Conservation (phyloP, 2,113 vertebrate species). For the Mormyrus lacerda region DNA sequence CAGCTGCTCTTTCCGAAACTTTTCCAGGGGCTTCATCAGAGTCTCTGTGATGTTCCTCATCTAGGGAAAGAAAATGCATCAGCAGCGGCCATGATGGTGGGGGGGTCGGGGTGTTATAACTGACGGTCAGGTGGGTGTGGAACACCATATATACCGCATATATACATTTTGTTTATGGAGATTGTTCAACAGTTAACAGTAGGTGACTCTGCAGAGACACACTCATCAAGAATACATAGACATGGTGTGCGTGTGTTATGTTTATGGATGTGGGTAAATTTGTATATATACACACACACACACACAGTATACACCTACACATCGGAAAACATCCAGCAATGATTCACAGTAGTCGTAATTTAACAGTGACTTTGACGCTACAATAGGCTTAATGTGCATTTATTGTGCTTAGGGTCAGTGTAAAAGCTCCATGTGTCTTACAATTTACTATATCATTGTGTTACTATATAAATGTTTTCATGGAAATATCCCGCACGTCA, state of each 20-base stretch:
- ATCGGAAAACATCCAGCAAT: not conserved
- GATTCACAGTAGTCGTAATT: not conserved
- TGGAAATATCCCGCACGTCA: not conserved
- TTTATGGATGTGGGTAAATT: not conserved
- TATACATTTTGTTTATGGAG: not conserved
- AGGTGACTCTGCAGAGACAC: not conserved
- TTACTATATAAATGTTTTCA: no score
- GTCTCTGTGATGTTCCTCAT: constrained; percentile 94
- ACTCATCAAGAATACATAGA: not conserved
- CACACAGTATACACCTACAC: not conserved
- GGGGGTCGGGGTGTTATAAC: not conserved
- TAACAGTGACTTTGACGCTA: not conserved
- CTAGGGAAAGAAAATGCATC: constrained; percentile 45
- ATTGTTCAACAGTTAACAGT: not conserved
- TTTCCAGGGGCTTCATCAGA: constrained; percentile 95
- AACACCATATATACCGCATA: not conserved
- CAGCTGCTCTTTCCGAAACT: constrained; percentile 93
- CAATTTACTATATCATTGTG: not conserved
- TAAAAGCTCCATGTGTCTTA: not conserved
- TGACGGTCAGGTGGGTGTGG: not conserved
- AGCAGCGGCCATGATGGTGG: not conserved
- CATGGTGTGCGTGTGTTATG: not conserved
- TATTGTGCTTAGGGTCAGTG: not conserved
- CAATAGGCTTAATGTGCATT: not conserved
- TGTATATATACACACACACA: not conserved